These are phyloP conservation scores for Aporrectodea caliginosa DNA, from an alignment of 1,140 invertebrate genomes.

Conservation along the genomic window DNA sequence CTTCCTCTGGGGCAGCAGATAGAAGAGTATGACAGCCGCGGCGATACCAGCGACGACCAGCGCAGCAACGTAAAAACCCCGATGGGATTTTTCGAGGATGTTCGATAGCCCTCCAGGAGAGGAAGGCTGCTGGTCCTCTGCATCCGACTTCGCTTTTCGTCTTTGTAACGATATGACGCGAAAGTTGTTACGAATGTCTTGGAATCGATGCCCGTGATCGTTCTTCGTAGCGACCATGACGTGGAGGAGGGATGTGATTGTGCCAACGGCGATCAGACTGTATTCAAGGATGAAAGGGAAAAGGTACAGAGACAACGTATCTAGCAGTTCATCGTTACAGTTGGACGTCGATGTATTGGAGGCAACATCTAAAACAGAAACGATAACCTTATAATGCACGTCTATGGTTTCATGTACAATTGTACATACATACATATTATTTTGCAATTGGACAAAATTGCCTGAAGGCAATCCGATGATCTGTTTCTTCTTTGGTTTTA, in stretches of 20 bases:
- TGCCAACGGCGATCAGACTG: constrained; percentile 17
- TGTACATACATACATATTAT: too few species aligned
- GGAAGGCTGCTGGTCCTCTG: neutral
- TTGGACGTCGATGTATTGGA: too few species aligned
- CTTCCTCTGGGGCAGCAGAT: neutral
- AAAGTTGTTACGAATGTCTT: constrained; percentile 1
- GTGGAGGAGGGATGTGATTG: constrained; percentile 13
- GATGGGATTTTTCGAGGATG: constrained; percentile 22
- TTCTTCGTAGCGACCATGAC: neutral
- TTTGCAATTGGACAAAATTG: too few species aligned
- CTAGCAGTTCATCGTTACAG: constrained; percentile 15
- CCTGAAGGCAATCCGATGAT: too few species aligned
- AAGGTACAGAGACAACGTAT: constrained; percentile 19
- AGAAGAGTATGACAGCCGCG: constrained; percentile 27
- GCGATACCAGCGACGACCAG: constrained; percentile 25
- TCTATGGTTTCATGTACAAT: too few species aligned
- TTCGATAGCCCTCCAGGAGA: neutral
- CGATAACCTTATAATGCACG: too few species aligned
- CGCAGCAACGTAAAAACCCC: constrained; percentile 22
- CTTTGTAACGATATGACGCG: neutral
- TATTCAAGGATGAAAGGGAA: constrained; percentile 33
- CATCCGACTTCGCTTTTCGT: neutral
- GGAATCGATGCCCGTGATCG: neutral
- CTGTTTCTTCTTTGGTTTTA: too few species aligned
- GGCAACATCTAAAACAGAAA: too few species aligned